phyloP scores from a whole-genome alignment of 2,888 invertebrate species.

The Darwinula stevensoni region DNA sequence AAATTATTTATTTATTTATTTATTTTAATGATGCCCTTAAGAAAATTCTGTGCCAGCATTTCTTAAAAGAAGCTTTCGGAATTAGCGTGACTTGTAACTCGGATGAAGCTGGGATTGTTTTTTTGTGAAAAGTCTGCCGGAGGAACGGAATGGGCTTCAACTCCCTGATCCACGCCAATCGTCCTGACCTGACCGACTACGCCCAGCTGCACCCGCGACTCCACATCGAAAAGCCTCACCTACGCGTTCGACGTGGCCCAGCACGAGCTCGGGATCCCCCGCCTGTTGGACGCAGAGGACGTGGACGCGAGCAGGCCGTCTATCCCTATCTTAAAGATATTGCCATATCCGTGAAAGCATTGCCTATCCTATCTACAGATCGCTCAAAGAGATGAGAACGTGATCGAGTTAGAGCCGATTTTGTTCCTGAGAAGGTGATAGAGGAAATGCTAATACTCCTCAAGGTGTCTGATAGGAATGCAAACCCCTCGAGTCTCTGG shows the following conservation, averaged over 20 bases:
- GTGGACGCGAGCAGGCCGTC: constrained; percentile 75
- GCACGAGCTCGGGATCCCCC: constrained; percentile 67
- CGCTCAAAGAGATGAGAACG: too few species aligned
- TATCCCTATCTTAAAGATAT: too few species aligned
- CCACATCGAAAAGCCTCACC: constrained; percentile 85
- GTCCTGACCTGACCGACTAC: constrained; percentile 82
- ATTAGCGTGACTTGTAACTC: constrained; percentile 18
- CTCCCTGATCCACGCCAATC: constrained; percentile 87
- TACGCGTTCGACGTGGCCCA: constrained; percentile 90
- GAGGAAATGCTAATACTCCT: too few species aligned
- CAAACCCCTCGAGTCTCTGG: too few species aligned
- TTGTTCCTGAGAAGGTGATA: too few species aligned
- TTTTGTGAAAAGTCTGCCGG: constrained; percentile 41
- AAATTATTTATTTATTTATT: too few species aligned
- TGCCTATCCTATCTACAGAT: too few species aligned
- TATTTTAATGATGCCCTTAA: not conserved
- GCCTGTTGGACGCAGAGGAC: constrained; percentile 81
- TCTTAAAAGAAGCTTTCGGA: constrained; percentile 11
- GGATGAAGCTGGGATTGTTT: too few species aligned
- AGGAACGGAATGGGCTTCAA: constrained; percentile 88
- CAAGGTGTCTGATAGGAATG: too few species aligned
- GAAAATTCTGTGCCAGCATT: constrained; percentile 1
- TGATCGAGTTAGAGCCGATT: too few species aligned
- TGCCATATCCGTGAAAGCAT: too few species aligned
- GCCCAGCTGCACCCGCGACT: constrained; percentile 40